Evolutionary conservation across 2,888 invertebrate genomes (phyloP).

Genomic region (Mesopsocus fuscifrons): DNA sequence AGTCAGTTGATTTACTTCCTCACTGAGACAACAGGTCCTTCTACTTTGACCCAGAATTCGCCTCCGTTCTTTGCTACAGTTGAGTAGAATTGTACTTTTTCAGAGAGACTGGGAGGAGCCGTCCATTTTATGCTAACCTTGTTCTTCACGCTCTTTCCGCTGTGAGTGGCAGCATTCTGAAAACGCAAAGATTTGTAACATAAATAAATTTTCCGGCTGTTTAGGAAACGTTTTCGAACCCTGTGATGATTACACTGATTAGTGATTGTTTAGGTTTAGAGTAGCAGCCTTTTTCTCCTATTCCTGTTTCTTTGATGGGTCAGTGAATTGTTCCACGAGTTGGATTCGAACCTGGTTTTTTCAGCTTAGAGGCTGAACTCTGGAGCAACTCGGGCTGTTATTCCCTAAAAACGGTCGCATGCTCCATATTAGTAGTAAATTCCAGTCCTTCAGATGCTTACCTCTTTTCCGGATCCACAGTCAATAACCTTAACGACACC

Average conservation of each 20-base stretch:
- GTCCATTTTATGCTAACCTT: constrained; percentile 40
- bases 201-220: background rate
- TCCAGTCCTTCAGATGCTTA: too few species aligned
- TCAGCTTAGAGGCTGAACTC: too few species aligned
- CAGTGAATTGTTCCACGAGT: too few species aligned
- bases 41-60: constrained; percentile 39
- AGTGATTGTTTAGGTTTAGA: too few species aligned
- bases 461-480: constrained; percentile 31
- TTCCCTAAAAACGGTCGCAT: too few species aligned
- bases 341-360: too few species aligned
- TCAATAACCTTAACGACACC: constrained; percentile 30
- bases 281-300: too few species aligned
- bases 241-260: too few species aligned
- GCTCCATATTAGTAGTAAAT: too few species aligned
- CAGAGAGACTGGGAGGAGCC: constrained; percentile 39
- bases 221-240: background rate
- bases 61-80: constrained; percentile 50
- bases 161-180: constrained; percentile 50
- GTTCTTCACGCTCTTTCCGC: constrained; percentile 35
- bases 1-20: too few species aligned
- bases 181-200: constrained; percentile 18
- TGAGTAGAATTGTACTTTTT: constrained; percentile 41
- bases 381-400: too few species aligned
- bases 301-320: too few species aligned
- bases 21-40: background rate